A percentile compares a stretch with the other conserved stretches of the same genome.
Conservation (phyloP, 2,888 invertebrate species). For the Rugalucina vietnamica region DNA sequence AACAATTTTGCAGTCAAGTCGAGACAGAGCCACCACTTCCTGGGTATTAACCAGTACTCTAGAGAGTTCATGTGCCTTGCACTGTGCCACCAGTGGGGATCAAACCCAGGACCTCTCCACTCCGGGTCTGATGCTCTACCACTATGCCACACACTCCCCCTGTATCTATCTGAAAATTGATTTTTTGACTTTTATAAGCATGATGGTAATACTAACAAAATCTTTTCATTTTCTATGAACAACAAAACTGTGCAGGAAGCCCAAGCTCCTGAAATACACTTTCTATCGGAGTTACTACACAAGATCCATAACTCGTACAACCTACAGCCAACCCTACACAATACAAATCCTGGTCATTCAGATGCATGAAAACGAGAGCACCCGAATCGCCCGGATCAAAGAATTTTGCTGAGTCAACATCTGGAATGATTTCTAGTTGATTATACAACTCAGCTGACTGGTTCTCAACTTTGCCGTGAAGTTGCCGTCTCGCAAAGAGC, state of each 20-base stretch:
- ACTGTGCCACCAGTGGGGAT: too few species aligned
- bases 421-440: conserved; percentile 34
- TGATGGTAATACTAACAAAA: too few species aligned
- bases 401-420: conserved; percentile 11
- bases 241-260: not conserved
- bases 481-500: not conserved
- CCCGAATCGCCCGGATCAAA: conserved; percentile 50
- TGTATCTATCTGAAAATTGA: too few species aligned
- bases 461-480: not conserved
- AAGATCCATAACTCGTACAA: conserved; percentile 49
- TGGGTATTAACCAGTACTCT: too few species aligned
- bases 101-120: too few species aligned
- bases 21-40: too few species aligned
- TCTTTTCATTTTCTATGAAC: not conserved
- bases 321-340: conserved; percentile 49
- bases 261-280: conserved; percentile 20
- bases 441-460: not conserved
- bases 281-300: conserved; percentile 47
- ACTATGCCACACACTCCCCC: too few species aligned
- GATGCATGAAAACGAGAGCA: conserved; percentile 28
- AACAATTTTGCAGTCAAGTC: too few species aligned
- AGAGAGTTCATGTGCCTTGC: too few species aligned
- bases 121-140: too few species aligned
- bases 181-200: too few species aligned
- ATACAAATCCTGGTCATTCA: not conserved